Percentiles rank a stretch among this genome's conserved stretches.
Evolutionary conservation across 1,140 invertebrate genomes (phyloP).

Genomic region (Trichoplusia ni): DNA sequence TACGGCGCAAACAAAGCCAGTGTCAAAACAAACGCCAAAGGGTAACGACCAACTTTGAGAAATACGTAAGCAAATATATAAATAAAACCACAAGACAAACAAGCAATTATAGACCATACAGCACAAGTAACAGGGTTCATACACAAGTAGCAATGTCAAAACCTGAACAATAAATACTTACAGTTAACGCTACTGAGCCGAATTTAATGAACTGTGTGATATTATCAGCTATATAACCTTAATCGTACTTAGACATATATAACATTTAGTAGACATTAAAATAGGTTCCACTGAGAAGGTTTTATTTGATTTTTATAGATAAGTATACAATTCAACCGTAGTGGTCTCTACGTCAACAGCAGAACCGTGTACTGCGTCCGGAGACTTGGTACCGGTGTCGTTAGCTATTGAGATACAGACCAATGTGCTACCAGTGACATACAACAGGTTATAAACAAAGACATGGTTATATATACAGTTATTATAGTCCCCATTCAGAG

Average conservation of each 20-base stretch:
- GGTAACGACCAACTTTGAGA: slow-evolving; percentile 74
- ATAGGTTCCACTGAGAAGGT: slow-evolving; percentile 59
- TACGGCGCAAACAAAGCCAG: slow-evolving; percentile 46
- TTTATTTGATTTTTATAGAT: slow-evolving; percentile 41
- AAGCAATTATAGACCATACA: slow-evolving; percentile 34
- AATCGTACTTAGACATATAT: slow-evolving; percentile 77
- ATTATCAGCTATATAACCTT: slow-evolving; percentile 60
- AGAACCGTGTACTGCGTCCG: slow-evolving; percentile 4
- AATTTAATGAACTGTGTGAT: slow-evolving; percentile 58
- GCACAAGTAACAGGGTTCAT: slow-evolving; percentile 27
- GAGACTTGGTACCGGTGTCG: not conserved
- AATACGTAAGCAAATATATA: slow-evolving; percentile 49
- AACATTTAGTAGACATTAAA: slow-evolving; percentile 71
- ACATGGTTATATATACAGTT: slow-evolving; percentile 51
- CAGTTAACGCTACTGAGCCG: slow-evolving; percentile 63
- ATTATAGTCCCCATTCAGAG: slow-evolving; percentile 34
- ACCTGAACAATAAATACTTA: slow-evolving; percentile 62
- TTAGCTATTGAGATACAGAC: slow-evolving; percentile 49
- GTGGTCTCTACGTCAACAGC: slow-evolving; percentile 50
- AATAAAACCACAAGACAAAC: slow-evolving; percentile 35
- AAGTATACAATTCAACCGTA: slow-evolving; percentile 49
- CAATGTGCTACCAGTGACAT: slow-evolving; percentile 38
- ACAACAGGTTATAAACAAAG: slow-evolving; percentile 50
- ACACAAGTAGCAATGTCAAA: slow-evolving; percentile 75
- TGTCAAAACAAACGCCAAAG: slow-evolving; percentile 27